Base-by-base conservation (phyloP, 2,888 invertebrate genomes). In the Acanthoscelides obtectus region DNA sequence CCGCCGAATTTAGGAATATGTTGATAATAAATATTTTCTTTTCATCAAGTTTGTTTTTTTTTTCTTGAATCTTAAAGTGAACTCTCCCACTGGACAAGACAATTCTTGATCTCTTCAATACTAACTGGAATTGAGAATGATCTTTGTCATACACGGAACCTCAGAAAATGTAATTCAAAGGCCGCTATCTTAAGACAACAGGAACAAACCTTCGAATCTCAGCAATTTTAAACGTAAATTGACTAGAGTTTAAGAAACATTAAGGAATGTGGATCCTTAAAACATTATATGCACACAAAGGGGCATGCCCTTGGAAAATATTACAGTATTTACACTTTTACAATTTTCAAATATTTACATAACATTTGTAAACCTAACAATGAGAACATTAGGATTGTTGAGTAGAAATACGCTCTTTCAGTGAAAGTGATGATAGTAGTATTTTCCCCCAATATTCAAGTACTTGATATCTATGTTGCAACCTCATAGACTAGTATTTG, bases 181-280 rank as follows among this genome's bases (percentile, higher is more conserved):
- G 45, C 5, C 1, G 45, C 45, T 45, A 45, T 12, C 45, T 45
- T 6, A 4, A 6, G 17, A 45, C 17, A 45, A 45, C 45, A 12
- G 45, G 45, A 45, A 17, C 45, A 17, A 45, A 45, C 45, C 45
- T 45, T 45, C 17, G 45, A 45, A 45, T 17, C 45, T 12, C 5
- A 12, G 17, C 5, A 45, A 45, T 1, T 6, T 45, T 45, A 45
- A 45, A 45, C 45, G 17, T 73, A 77, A 77, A 78, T 78, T 76
- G 76, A 76, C 76, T 76, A 76, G 76, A 85, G 84, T 82, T 80
- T 79, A 75, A 83, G 81, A 83, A 82, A 82, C 45, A 45, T 45
- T 45, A 45, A 45, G 45, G 45, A 45, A 45, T 45, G 45, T 45
- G 45, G 45, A 45, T 45, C 45, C 45, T 45, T 45, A 45, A 45